Percentiles rank a stretch among this genome's conserved stretches.
These are phyloP conservation scores for Leptinotarsa lineolata DNA, from an alignment of 1,140 invertebrate genomes.

Conservation along the genomic window DNA sequence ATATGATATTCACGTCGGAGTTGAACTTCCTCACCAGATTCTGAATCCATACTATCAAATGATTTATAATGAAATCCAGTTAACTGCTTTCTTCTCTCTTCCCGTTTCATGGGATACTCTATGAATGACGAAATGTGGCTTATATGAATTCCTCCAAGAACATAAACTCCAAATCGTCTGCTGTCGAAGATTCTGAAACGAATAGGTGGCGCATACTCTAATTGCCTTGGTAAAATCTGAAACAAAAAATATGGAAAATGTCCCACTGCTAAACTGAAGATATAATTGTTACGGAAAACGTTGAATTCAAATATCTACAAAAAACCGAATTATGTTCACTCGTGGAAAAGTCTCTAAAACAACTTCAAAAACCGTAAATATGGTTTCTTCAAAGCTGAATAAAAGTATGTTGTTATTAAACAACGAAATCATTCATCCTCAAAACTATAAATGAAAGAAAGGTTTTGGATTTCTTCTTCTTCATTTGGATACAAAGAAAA, in stretches of 20 bases:
- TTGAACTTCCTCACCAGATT: conserved; percentile 8
- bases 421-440: too few species aligned
- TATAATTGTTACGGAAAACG: too few species aligned
- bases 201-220: conserved; percentile 60
- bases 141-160: conserved; percentile 61
- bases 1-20: background rate
- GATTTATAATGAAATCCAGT: conserved; percentile 35
- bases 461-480: too few species aligned
- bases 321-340: too few species aligned
- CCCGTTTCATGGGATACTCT: conserved; percentile 50
- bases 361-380: too few species aligned
- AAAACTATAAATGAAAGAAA: too few species aligned
- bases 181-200: conserved; percentile 64
- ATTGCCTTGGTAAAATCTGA: conserved; percentile 57
- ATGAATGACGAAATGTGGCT: conserved; percentile 55
- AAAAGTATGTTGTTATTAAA: too few species aligned
- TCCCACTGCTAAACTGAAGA: too few species aligned
- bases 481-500: too few species aligned
- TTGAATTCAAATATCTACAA: too few species aligned
- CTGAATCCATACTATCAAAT: conserved; percentile 7
- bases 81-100: conserved; percentile 50
- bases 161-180: conserved; percentile 63
- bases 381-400: too few species aligned
- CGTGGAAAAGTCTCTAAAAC: too few species aligned
- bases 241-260: conserved; percentile 25